Base-by-base conservation (phyloP, 1,140 invertebrate genomes). In the Diploscapter pachys region DNA sequence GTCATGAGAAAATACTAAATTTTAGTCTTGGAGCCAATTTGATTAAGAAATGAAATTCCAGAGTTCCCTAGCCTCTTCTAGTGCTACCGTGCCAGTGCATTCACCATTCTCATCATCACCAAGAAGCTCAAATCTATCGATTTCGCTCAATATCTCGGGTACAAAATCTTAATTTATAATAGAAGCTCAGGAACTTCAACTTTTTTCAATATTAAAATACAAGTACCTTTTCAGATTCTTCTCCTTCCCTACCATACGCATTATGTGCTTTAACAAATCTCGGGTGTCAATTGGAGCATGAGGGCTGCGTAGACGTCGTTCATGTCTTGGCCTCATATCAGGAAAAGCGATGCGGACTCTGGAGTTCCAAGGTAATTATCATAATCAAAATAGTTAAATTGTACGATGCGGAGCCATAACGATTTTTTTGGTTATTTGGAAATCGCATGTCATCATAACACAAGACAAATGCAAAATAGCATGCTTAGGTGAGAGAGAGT, bases 201-300 rank as follows among this genome's bases (percentile, higher is more conserved):
- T 13, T 65, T 49, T n/a, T 13, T 65, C 63, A 65, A 49, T 65
- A n/a, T 65, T 50, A 4, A 5, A 4, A 51, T 55, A 5, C 48
- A 11, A 63, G 51, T 54, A 48, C 59, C 11, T 71, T 63, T 53
- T 53, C 71, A 72, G 59, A 63, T 72, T 53, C n/a, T 67, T 71
- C 71, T 57, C 53, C 63, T 13, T 71, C 67, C 48, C 74, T 70
- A 13, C 62, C 74, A 54, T 76, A 61, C 63, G 56, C 31, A 54
- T 68, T 83, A 31, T 86, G 82, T 77, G 84, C 81, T 8, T 70
- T 86, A 3, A 85, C 85, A 70, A 77, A 77, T 63, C 64, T 77
- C n/a, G 82, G 84, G n/a, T 84, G 82, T 63, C 82, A 84, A 78
- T 62, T 84, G 54, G 82, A 84, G 61, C 61, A 65, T 13, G 70